These are phyloP conservation scores for Drosophila jambulina DNA, from an alignment of 1,140 invertebrate species.

Conservation along the genomic window DNA sequence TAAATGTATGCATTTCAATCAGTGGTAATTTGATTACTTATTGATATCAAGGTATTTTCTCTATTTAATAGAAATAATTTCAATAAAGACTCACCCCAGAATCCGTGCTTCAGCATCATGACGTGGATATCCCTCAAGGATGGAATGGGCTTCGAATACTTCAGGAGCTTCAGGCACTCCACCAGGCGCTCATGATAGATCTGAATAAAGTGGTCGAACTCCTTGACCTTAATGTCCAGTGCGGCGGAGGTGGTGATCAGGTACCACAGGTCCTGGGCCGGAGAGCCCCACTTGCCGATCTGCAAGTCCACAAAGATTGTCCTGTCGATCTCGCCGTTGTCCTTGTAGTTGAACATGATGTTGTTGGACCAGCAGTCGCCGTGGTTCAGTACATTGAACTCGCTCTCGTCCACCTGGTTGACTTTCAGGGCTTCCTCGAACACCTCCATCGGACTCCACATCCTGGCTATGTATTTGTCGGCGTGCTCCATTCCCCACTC, in stretches of 20 bases:
- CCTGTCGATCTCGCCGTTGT: constrained; percentile 72
- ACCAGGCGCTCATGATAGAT: constrained; percentile 64
- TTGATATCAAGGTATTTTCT: background rate
- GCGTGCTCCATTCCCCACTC: constrained; percentile 55
- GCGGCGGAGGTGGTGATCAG: constrained; percentile 56
- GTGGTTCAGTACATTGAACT: constrained; percentile 88
- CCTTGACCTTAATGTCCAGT: constrained; percentile 60
- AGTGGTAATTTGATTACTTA: background rate
- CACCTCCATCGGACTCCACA: background rate
- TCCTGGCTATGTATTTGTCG: constrained; percentile 51
- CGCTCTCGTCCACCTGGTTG: constrained; percentile 77
- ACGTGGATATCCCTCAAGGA: constrained; percentile 58
- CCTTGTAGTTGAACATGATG: constrained; percentile 84
- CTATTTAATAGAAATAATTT: background rate
- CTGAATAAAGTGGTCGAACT: constrained; percentile 72
- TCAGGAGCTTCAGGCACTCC: constrained; percentile 56
- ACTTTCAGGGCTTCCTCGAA: constrained; percentile 31
- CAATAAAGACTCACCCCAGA: constrained; percentile 51
- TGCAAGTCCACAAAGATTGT: constrained; percentile 69
- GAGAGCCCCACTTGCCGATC: constrained; percentile 64
- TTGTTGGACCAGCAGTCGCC: constrained; percentile 87
- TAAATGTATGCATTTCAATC: background rate
- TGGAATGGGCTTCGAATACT: constrained; percentile 61
- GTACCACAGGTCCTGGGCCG: constrained; percentile 71
- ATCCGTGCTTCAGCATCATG: constrained; percentile 63